Evolutionary conservation across 2,888 invertebrate species (phyloP).

Genomic region (Acronicta alni): DNA sequence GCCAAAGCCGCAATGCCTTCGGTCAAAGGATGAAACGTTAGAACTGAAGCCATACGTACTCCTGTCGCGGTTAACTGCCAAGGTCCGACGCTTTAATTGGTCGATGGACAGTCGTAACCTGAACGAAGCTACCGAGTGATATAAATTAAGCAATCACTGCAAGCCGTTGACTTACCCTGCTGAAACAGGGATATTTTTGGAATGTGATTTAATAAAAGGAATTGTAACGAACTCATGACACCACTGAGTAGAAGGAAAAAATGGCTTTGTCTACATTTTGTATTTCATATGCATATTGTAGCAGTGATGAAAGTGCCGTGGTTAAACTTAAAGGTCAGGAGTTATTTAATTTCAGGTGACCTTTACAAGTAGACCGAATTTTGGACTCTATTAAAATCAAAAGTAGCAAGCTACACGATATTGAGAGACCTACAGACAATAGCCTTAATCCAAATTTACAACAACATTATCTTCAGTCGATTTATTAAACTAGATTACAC

Average conservation of each 20-base stretch:
- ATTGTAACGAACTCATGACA: too few species aligned
- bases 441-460: neutral
- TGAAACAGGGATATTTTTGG: slow-evolving; percentile 8
- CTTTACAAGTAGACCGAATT: too few species aligned
- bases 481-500: slow-evolving; percentile 33
- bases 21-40: slow-evolving; percentile 72
- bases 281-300: too few species aligned
- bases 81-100: slow-evolving; percentile 46
- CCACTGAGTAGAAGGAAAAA: too few species aligned
- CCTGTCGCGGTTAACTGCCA: slow-evolving; percentile 64
- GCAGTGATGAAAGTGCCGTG: too few species aligned
- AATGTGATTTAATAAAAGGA: neutral
- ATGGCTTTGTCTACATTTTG: too few species aligned
- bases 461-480: slow-evolving; percentile 12
- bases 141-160: slow-evolving; percentile 19
- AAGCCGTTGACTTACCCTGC: slow-evolving; percentile 31
- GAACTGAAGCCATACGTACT: slow-evolving; percentile 68
- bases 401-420: too few species aligned
- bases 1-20: slow-evolving; percentile 70
- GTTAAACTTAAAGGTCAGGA: too few species aligned
- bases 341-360: too few species aligned
- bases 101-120: slow-evolving; percentile 26
- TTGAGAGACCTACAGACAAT: too few species aligned
- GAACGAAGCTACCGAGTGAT: slow-evolving; percentile 2
- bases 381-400: too few species aligned